Conservation (phyloP, 2,888 invertebrate species). For the Meiosimyza platycephala region DNA sequence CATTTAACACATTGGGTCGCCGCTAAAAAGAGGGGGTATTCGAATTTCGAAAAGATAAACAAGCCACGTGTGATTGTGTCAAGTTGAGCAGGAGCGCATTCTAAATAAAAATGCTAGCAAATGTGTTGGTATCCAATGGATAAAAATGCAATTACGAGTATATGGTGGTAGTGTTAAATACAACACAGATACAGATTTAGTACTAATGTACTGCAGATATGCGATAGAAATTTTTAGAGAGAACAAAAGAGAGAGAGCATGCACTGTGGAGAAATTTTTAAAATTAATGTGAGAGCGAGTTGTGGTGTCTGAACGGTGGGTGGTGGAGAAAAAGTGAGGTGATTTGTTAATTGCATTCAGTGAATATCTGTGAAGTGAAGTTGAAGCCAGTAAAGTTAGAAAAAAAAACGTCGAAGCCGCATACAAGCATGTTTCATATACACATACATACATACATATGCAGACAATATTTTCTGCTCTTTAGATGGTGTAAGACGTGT, state of each 20-base stretch:
- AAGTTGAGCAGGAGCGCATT: too few species aligned
- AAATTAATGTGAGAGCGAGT: background rate
- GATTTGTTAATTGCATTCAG: background rate
- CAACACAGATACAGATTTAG: conserved; percentile 9
- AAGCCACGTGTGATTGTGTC: conserved; percentile 18
- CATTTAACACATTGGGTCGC: too few species aligned
- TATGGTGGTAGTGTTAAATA: conserved; percentile 24
- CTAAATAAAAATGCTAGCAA: too few species aligned
- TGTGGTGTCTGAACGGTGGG: background rate
- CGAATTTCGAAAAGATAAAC: background rate
- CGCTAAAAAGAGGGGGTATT: background rate
- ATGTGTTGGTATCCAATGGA: conserved; percentile 18
- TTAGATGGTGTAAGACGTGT: too few species aligned
- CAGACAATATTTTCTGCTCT: too few species aligned
- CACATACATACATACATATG: too few species aligned
- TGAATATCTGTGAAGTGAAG: too few species aligned
- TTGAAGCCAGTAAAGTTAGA: too few species aligned
- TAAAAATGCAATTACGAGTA: conserved; percentile 21
- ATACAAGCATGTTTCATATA: too few species aligned
- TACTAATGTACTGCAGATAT: conserved; percentile 2
- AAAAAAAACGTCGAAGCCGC: too few species aligned
- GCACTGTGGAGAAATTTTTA: background rate
- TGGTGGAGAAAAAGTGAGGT: background rate
- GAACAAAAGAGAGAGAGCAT: background rate
- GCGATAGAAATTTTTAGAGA: background rate